Conservation (phyloP, 2,797 vertebrate species). For the Triplophysa bombifrons region DNA sequence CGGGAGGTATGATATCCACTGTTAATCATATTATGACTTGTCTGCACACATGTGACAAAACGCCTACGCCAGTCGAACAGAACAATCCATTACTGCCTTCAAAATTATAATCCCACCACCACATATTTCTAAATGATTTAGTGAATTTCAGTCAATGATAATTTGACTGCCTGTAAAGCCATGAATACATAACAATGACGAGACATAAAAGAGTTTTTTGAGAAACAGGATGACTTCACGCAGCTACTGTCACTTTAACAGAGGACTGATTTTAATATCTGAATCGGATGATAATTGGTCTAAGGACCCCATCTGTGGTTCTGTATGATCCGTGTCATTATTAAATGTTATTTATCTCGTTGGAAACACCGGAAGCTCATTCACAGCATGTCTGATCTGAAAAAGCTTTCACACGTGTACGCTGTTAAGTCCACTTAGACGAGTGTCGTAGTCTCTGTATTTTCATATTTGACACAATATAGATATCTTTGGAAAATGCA, state of each 20-base stretch:
- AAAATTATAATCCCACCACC: constrained; percentile 71
- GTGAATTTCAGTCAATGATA: constrained; percentile 71
- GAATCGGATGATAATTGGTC: constrained; percentile 56
- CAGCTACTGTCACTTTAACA: constrained; percentile 52
- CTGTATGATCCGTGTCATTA: constrained; percentile 25
- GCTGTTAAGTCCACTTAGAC: background rate
- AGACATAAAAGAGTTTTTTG: constrained; percentile 45
- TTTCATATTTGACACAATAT: constrained; percentile 1
- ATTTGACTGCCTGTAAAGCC: constrained; percentile 64
- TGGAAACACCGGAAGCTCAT: background rate
- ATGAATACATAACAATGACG: constrained; percentile 67
- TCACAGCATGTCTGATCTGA: background rate
- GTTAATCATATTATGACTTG: constrained; percentile 78
- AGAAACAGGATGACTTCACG: constrained; percentile 63
- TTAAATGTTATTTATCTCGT: constrained; percentile 24
- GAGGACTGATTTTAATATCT: constrained; percentile 58
- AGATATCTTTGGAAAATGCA: background rate
- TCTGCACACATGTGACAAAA: constrained; percentile 66
- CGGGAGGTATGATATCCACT: constrained; percentile 69
- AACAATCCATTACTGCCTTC: constrained; percentile 60
- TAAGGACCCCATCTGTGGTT: constrained; percentile 23
- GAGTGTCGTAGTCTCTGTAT: constrained; percentile 1
- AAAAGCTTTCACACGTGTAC: background rate
- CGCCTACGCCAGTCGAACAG: constrained; percentile 69
- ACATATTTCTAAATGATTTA: constrained; percentile 67